Evolutionary conservation across 2,797 vertebrate genomes (phyloP).

Genomic region (Melopsittacus undulatus): DNA sequence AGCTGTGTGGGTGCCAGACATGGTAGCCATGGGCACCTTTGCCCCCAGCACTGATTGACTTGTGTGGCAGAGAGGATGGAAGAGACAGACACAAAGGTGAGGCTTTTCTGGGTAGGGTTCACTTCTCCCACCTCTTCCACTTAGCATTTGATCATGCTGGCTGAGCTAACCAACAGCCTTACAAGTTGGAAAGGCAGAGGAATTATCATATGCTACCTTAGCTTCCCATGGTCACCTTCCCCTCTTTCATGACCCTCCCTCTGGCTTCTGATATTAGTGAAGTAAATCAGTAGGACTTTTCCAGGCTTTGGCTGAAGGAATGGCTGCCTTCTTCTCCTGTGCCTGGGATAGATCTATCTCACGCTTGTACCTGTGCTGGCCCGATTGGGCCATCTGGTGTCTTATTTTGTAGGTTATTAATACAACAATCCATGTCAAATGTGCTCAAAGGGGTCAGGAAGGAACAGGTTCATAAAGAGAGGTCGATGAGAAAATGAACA

Average conservation of each 20-base stretch:
- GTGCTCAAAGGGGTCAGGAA: not conserved
- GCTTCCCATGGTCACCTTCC: not conserved
- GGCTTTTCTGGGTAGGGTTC: not conserved
- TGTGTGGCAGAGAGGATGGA: not conserved
- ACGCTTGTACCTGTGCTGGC: rapidly evolving
- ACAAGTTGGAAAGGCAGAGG: not conserved
- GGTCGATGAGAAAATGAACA: too few relatives aligned
- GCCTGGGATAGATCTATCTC: not conserved
- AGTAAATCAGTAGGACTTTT: not conserved
- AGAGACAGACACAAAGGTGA: not conserved
- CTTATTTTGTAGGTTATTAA: not conserved
- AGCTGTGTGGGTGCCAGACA: rapidly evolving
- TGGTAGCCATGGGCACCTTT: not conserved
- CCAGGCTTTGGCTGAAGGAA: not conserved
- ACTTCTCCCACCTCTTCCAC: not conserved
- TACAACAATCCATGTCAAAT: not conserved
- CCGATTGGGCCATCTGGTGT: not conserved
- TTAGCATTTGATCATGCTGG: rapidly evolving
- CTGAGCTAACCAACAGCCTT: not conserved
- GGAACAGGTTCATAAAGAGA: not conserved
- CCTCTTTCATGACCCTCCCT: not conserved
- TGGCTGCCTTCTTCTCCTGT: not conserved
- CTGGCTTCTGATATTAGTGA: not conserved
- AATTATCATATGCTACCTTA: rapidly evolving
- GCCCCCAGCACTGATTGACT: not conserved